Evolutionary conservation across 2,888 invertebrate genomes (phyloP).

Genomic region (Drosophila colorata): DNA sequence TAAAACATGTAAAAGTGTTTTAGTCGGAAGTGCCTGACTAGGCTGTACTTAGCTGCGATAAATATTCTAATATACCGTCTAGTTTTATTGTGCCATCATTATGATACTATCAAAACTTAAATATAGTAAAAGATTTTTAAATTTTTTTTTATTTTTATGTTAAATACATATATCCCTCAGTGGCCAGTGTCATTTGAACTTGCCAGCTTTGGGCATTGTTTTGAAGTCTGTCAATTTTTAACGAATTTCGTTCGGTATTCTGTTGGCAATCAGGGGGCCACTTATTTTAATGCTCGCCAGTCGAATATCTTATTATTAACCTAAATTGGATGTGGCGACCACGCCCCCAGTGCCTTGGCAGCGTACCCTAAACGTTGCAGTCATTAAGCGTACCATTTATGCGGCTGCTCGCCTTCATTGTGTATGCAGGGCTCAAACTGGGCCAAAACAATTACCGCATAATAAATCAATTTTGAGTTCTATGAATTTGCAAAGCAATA

Average conservation of each 20-base stretch:
- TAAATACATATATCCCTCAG: too few species aligned
- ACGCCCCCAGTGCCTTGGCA: constrained; percentile 24
- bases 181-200: constrained; percentile 2
- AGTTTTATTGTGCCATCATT: too few species aligned
- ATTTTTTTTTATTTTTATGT: too few species aligned
- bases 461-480: constrained; percentile 82
- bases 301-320: constrained; percentile 67
- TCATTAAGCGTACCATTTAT: constrained; percentile 59
- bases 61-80: too few species aligned
- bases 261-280: constrained; percentile 41
- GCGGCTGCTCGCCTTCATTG: constrained; percentile 54
- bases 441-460: constrained; percentile 83
- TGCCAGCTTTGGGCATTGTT: not conserved
- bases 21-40: not conserved
- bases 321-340: constrained; percentile 36
- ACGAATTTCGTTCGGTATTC: constrained; percentile 1
- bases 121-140: too few species aligned
- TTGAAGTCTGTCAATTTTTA: constrained; percentile 10
- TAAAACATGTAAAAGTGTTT: too few species aligned
- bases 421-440: constrained; percentile 70
- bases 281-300: constrained; percentile 54
- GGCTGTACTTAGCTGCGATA: too few species aligned
- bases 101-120: too few species aligned
- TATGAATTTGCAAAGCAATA: constrained; percentile 70
- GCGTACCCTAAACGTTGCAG: constrained; percentile 41